Percentiles rank a stretch among this genome's conserved stretches.
phyloP scores from a whole-genome alignment of 1,140 invertebrate genomes.

The Lucilia sericata region DNA sequence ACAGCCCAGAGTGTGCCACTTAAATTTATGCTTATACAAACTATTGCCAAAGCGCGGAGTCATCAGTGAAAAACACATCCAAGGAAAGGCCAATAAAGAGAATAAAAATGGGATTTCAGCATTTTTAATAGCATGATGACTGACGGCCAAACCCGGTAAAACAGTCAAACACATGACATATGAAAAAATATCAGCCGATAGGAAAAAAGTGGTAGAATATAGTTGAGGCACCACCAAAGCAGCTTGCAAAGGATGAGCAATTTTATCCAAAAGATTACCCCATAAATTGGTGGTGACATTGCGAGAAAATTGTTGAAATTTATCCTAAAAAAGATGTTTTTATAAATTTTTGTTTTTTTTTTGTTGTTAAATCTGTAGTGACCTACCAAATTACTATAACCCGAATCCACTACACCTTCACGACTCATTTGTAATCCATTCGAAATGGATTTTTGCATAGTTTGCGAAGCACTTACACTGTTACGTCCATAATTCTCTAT shows the following conservation, averaged over 20 bases:
- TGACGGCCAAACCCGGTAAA: slow-evolving; percentile 60
- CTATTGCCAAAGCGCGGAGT: slow-evolving; percentile 62
- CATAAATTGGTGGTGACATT: slow-evolving; percentile 59
- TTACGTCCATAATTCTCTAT: slow-evolving; percentile 59
- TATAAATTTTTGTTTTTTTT: too few relatives aligned
- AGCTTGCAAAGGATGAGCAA: slow-evolving; percentile 61
- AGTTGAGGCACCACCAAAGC: slow-evolving; percentile 61
- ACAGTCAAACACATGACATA: slow-evolving; percentile 66
- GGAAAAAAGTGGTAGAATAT: slow-evolving; percentile 61
- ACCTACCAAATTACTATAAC: slow-evolving; percentile 56
- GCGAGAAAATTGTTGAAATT: slow-evolving; percentile 59
- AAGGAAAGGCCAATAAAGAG: slow-evolving; percentile 64
- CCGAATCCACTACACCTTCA: background rate
- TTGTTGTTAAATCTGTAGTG: background rate
- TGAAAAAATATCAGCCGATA: slow-evolving; percentile 65
- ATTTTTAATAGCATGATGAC: slow-evolving; percentile 62
- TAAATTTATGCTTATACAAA: slow-evolving; percentile 61
- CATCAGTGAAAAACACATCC: slow-evolving; percentile 67
- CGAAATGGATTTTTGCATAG: slow-evolving; percentile 55
- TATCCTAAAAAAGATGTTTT: slow-evolving; percentile 50
- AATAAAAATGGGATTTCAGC: slow-evolving; percentile 67
- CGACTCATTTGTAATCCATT: slow-evolving; percentile 47
- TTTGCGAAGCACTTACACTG: slow-evolving; percentile 56
- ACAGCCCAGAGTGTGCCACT: slow-evolving; percentile 64
- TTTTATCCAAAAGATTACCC: slow-evolving; percentile 62